Base-by-base conservation (phyloP, 1,140 invertebrate species). In the Drosophila azteca region DNA sequence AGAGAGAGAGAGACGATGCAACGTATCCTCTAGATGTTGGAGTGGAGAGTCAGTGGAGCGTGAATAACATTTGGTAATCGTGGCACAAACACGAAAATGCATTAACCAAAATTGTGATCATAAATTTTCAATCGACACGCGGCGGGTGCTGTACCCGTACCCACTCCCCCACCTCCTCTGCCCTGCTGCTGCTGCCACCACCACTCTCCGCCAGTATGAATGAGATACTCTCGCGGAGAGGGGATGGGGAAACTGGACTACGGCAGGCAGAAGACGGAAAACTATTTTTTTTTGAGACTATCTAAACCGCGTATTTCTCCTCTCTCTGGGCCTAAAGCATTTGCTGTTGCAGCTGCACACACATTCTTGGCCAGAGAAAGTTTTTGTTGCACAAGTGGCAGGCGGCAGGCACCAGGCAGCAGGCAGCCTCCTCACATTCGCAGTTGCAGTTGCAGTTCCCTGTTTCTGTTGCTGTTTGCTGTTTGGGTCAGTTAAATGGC, bases 51-150 rank as follows among this genome's bases (percentile, higher is more conserved):
- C 82, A 75, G 70, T 79, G 84, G 83, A 89, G 83, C 83, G 83
- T 88, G 83, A 88, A 88, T 88, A 88, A 88, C 84, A 88, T 88
- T 88, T 88, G 83, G 83, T 88, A 88, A 88, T 88, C 83, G 83
- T 88, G 83, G 79, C 83, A 88, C 83, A 88, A 88, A 88, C 83
- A 88, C 83, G 83, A 88, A 88, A 88, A 88, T 88, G 83, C 83
- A 88, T 88, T 88, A 88, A 88, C 83, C 84, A 88, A 88, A 88
- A 88, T 88, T 88, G 83, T 88, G 83, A 89, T 88, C 83, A 88
- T 88, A 88, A 88, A 88, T 88, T 88, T 88, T 88, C 79, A 88
- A 88, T 88, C 83, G 83, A 88, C 83, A 83, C 83, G 84, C 83
- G 83, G 83, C 83, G 83, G 83, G 82, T 87, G 82, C 82, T 82